Base-by-base conservation (phyloP, 2,113 vertebrate species). In the Turdus rufiventris region DNA sequence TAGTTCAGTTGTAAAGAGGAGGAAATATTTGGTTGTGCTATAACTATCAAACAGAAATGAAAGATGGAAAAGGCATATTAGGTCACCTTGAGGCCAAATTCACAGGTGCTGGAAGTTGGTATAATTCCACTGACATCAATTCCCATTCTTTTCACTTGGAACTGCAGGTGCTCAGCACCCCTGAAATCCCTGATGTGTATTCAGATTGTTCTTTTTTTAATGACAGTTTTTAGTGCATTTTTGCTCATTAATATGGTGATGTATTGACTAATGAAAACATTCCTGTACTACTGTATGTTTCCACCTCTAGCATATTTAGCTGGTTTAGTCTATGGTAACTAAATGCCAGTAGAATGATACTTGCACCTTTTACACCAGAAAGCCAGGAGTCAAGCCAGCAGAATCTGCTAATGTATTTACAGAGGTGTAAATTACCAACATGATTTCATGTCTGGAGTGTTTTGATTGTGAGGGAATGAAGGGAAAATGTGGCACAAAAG, bases 51-150 rank as follows among this genome's bases (percentile, higher is more conserved):
- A 68, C 31, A 87, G 73, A 91, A 93, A 85, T 26, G 50, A 93
- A 93, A 89, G 80, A 87, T 72, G 62, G 70, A 85, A 82, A 87
- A 91, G 70, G 60, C 1, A 1, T 58, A 63, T 45, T 56, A 76
- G 65, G 63, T 89, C 65, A 84, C 70, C 58, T 91, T 89, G 58
- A 96, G 80, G 84, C 53, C 77, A 87, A 92, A 89, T 72, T 89
- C 86, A 91, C 45, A 85, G 84, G 65, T 94, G 45, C 80, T 89
- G 70, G 34, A 61, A 94, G 53, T n/a, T 85, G 70, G 36, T 73
- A 48, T 78, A 91, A 94, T 87, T 84, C 80, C 62, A 73, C 34
- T 78, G 84, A 68, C 1, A 1, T 91, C 76, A 68, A 18, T 60
- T 92, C 68, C 43, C 34, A 67, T 85, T 94, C 53, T 87, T 91